Conservation (phyloP, 2,888 invertebrate genomes). For the Sesamia inferens region DNA sequence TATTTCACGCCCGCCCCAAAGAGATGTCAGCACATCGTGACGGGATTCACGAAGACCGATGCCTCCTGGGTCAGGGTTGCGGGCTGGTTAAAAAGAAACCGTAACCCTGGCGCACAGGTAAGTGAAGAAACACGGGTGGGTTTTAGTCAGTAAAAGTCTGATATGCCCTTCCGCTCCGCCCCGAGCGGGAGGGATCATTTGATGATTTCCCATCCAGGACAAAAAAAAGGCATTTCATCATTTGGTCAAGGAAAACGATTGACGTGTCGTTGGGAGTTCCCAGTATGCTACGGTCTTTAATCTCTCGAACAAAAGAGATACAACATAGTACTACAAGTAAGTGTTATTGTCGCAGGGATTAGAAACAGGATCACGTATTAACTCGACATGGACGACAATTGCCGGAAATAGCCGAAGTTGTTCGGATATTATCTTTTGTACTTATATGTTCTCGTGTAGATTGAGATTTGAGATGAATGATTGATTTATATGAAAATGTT, state of each 20-base stretch:
- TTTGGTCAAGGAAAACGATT: constrained; percentile 11
- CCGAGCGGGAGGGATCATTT: no score
- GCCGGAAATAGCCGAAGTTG: constrained; percentile 16
- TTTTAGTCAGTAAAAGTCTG: no score
- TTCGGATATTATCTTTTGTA: constrained; percentile 5
- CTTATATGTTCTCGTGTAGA: not conserved
- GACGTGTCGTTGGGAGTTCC: not conserved
- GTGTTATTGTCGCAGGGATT: constrained; percentile 26
- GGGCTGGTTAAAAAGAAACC: no score
- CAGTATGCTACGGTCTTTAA: constrained; percentile 11
- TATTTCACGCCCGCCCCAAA: no score
- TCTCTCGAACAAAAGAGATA: constrained; percentile 20
- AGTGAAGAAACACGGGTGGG: no score
- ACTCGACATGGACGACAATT: constrained; percentile 13
- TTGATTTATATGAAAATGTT: not conserved
- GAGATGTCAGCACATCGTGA: no score
- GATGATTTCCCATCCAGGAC: no score
- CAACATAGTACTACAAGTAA: constrained; percentile 31
- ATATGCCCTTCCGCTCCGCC: no score
- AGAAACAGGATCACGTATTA: constrained; percentile 36
- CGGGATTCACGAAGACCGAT: no score
- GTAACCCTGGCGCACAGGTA: no score
- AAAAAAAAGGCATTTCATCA: not conserved
- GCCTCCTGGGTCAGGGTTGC: no score
- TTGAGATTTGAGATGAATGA: not conserved